Base-by-base conservation (phyloP, 2,797 vertebrate genomes). In the Pelobates cultripes region DNA sequence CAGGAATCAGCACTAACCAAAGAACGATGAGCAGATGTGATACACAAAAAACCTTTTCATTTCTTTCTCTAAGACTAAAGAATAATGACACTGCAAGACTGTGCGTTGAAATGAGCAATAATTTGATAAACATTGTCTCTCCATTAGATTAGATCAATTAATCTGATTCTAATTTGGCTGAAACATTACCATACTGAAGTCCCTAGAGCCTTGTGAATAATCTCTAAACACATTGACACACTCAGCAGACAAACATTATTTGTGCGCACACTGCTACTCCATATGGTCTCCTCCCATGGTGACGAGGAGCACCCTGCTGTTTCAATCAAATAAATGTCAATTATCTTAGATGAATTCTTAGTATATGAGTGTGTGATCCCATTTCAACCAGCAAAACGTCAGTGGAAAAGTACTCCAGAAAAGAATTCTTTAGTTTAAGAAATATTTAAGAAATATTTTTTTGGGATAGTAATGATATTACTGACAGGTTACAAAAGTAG, bases 251-350 rank as follows among this genome's bases (percentile, higher is more conserved):
- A 95, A 93, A 92, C 92, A 93, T 94, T 94, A 93, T 92, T 92
- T 91, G 85, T 87, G 86, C 89, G 92, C 92, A 86, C 87, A 93
- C 91, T 93, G 92, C 92, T 93, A 91, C 91, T 94, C 93, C 93
- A 95, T 95, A 95, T 95, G 94, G 91, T 93, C 91, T 91, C 89
- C 90, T 94, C 94, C 93, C 91, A 92, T 92, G 93, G 93, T 94
- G 89, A 92, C 91, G 90, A 88, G 92, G 92, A 90, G 90, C 92
- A 91, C 93, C 95, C 94, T 93, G 92, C 94, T 95, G 94, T 91
- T 95, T 93, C 92, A 94, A 94, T 95, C 95, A 95, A 94, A 96
- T 95, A 95, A 95, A 96, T 94, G 94, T 95, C 94, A 95, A 95
- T 96, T 96, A 96, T 94, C 90, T 89, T 91, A 94, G 95, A 96